Percentiles rank a stretch among this genome's conserved stretches.
These are phyloP conservation scores for Anorthoa munda DNA, from an alignment of 2,888 invertebrate species.

Conservation along the genomic window DNA sequence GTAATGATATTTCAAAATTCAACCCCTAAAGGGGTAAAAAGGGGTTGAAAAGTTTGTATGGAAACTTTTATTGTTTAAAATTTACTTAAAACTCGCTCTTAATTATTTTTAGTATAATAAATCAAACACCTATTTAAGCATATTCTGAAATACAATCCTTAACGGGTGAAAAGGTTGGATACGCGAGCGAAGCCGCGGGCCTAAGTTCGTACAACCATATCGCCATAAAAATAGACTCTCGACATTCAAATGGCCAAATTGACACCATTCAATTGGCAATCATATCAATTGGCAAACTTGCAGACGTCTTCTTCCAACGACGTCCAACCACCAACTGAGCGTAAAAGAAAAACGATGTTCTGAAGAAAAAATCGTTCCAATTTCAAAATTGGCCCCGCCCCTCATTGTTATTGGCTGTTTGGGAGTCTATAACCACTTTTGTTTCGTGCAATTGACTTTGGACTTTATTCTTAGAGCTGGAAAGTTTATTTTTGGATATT, in stretches of 20 bases:
- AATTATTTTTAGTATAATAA: not conserved
- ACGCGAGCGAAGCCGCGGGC: not conserved
- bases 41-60: not conserved
- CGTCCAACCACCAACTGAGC: constrained; percentile 73
- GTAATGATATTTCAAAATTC: not conserved
- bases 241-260: constrained; percentile 38
- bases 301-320: constrained; percentile 55
- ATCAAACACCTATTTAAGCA: not conserved
- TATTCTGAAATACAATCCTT: not conserved
- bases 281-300: constrained; percentile 27
- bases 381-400: constrained; percentile 88
- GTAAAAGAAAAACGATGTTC: constrained; percentile 78
- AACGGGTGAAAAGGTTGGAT: not conserved
- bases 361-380: constrained; percentile 86
- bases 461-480: not conserved
- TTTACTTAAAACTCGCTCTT: not conserved
- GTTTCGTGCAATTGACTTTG: constrained; percentile 44
- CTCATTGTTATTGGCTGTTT: constrained; percentile 85
- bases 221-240: constrained; percentile 19
- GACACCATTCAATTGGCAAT: constrained; percentile 38
- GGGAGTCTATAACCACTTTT: constrained; percentile 66
- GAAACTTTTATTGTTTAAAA: not conserved
- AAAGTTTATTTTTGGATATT: constrained; percentile 43
- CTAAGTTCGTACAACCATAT: not conserved
- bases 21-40: not conserved